A percentile compares a stretch with the other conserved stretches of the same genome.
These are phyloP conservation scores for Porites evermanni DNA, from an alignment of 92 coral and sea anemone genomes.

Conservation along the genomic window DNA sequence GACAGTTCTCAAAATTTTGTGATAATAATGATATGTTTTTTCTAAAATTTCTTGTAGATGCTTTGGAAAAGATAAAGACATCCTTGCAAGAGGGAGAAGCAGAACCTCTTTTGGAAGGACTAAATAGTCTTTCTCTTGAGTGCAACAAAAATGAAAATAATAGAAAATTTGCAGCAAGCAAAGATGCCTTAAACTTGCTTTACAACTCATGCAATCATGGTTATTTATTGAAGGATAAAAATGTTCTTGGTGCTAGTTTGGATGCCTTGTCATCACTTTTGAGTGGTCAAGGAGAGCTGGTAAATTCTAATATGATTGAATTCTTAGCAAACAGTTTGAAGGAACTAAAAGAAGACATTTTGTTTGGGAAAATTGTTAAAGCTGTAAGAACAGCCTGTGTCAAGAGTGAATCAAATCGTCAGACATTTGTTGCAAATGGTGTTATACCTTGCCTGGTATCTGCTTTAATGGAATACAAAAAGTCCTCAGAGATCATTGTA, in stretches of 20 bases:
- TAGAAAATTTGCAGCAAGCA: slow-evolving; percentile 84
- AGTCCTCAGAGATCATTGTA: slow-evolving; percentile 42
- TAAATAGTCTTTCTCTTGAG: slow-evolving; percentile 56
- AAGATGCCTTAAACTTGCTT: slow-evolving; percentile 62
- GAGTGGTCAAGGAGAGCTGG: slow-evolving; percentile 74
- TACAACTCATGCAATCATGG: slow-evolving; percentile 63
- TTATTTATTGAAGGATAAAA: slow-evolving; percentile 36
- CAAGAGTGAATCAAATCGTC: slow-evolving; percentile 88
- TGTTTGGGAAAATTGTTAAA: slow-evolving; percentile 53
- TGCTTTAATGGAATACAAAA: slow-evolving; percentile 50
- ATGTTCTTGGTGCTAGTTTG: slow-evolving; percentile 50
- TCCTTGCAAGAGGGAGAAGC: slow-evolving; percentile 48
- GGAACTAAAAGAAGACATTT: slow-evolving; percentile 42
- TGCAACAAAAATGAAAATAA: slow-evolving; percentile 72
- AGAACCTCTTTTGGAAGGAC: slow-evolving; percentile 42
- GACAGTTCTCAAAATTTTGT: background rate
- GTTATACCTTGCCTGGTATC: slow-evolving; percentile 70
- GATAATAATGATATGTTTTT: no score
- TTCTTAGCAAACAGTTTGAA: slow-evolving; percentile 70
- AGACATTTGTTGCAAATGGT: slow-evolving; percentile 75
- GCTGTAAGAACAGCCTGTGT: slow-evolving; percentile 64
- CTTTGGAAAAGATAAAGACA: slow-evolving; percentile 61
- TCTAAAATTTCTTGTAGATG: slow-evolving; percentile 39
- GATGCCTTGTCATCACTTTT: slow-evolving; percentile 74
- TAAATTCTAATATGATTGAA: slow-evolving; percentile 59